Conservation (phyloP, 2,113 vertebrate genomes). For the Corythornis vintsioides region DNA sequence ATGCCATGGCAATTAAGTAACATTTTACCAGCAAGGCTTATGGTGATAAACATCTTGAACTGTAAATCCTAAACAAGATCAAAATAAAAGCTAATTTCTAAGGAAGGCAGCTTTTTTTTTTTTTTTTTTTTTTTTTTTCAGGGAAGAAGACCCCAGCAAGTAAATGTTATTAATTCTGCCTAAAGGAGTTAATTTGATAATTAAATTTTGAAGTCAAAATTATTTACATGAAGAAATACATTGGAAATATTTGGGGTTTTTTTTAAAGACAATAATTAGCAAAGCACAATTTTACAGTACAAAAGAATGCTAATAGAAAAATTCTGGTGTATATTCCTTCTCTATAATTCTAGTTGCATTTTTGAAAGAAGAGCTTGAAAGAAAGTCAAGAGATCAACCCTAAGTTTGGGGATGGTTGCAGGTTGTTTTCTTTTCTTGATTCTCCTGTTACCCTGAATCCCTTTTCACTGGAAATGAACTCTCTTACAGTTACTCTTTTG, state of each 20-base stretch:
- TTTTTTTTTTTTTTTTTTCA: background rate
- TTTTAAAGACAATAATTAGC: background rate
- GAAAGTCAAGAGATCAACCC: background rate
- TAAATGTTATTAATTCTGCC: background rate
- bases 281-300: background rate
- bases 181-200: background rate
- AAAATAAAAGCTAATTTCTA: background rate
- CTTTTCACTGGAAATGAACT: background rate
- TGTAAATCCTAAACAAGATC: background rate
- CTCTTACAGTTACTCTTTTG: conserved; percentile 15
- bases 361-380: background rate
- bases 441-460: background rate
- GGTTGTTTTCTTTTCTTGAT: background rate
- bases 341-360: background rate
- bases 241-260: background rate
- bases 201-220: background rate
- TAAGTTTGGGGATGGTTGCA: background rate
- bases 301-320: background rate
- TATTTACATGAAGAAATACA: background rate
- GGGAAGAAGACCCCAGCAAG: background rate
- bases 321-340: background rate
- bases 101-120: background rate
- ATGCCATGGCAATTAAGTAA: background rate
- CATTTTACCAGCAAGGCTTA: background rate
- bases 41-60: background rate